These are phyloP conservation scores for Sturnus vulgaris DNA, from an alignment of 2,113 vertebrate species.

Conservation along the genomic window DNA sequence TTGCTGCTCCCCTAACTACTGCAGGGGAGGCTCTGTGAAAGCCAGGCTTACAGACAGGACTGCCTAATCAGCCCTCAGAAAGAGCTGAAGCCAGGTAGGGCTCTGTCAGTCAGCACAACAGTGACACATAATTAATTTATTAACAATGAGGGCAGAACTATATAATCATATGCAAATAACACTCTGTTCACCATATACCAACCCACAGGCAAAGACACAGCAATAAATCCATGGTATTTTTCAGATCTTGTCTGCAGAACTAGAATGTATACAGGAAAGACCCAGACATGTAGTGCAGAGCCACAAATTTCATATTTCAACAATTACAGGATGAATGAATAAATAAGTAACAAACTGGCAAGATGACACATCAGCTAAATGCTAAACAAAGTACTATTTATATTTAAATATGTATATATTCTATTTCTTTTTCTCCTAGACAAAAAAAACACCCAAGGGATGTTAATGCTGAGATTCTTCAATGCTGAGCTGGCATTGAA, in stretches of 20 bases:
- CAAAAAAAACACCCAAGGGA: background rate
- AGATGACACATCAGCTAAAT: background rate
- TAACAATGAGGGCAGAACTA: background rate
- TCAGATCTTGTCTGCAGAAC: background rate
- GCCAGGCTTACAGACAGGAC: accelerated
- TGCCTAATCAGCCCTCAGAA: background rate
- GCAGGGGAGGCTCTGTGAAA: background rate
- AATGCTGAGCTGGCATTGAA: background rate
- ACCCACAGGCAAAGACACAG: background rate
- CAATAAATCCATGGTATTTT: background rate
- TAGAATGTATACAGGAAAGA: background rate
- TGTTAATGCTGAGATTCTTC: background rate
- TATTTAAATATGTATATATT: background rate
- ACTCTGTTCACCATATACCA: background rate
- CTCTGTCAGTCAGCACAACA: background rate
- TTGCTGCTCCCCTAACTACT: background rate
- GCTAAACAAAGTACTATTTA: background rate
- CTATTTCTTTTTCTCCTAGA: background rate
- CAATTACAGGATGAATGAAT: background rate
- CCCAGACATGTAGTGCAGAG: background rate
- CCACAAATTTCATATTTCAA: background rate
- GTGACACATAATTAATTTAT: background rate
- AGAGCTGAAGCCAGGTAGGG: background rate
- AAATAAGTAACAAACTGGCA: background rate
- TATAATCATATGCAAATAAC: background rate